Conservation (phyloP, 2,113 vertebrate species). For the Progne subis region DNA sequence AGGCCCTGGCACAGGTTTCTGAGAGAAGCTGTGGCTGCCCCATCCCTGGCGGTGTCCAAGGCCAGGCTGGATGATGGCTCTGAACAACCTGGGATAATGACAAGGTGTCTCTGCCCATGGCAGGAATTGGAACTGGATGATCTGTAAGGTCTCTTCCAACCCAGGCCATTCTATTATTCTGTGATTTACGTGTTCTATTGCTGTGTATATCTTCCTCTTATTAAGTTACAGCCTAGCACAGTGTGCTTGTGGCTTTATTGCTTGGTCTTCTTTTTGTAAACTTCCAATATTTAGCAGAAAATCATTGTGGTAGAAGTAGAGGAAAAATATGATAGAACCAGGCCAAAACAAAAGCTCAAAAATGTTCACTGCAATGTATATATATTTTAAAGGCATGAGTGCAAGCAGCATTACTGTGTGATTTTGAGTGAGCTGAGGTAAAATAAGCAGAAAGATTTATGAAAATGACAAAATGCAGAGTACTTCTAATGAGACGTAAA, state of each 20-base stretch:
- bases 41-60: accelerated
- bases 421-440: neutral
- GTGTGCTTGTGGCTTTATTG: neutral
- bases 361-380: neutral
- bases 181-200: neutral
- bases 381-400: neutral
- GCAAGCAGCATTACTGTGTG: neutral
- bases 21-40: neutral
- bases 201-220: neutral
- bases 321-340: neutral
- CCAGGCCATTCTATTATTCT: neutral
- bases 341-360: neutral
- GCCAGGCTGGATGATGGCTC: neutral
- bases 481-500: neutral
- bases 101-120: neutral
- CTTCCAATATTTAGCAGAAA: neutral
- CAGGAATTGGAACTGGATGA: accelerated
- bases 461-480: neutral
- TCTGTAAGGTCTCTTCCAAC: neutral
- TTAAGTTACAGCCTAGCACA: neutral
- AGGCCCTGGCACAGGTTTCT: neutral
- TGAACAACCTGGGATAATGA: accelerated
- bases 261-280: neutral
- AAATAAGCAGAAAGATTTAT: neutral
- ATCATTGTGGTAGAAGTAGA: neutral